phyloP scores from a whole-genome alignment of 2,113 vertebrate genomes.

The Sorex araneus region DNA sequence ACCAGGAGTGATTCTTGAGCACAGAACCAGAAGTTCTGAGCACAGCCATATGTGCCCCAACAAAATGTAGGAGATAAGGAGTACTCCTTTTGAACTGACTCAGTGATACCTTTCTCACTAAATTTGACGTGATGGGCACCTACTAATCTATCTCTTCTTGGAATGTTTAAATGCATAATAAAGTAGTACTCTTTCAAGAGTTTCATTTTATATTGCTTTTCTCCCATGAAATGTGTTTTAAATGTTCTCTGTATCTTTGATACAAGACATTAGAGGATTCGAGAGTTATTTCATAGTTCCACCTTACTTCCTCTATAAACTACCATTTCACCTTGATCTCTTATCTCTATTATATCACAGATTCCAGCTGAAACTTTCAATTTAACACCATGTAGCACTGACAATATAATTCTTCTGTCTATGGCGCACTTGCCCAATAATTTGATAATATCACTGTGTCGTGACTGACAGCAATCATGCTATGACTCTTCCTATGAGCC shows the following conservation, averaged over 20 bases:
- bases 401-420: no score
- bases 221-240: not conserved
- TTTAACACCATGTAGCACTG: not conserved
- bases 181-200: not conserved
- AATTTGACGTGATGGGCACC: not conserved
- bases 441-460: not conserved
- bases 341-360: not conserved
- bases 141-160: no score
- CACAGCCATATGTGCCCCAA: no score
- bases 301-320: slow-evolving; percentile 4
- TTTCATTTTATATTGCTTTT: not conserved
- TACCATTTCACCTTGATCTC: not conserved
- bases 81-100: not conserved
- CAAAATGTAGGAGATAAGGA: not conserved
- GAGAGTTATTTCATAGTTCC: not conserved
- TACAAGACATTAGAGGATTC: not conserved
- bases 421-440: not conserved
- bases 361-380: not conserved
- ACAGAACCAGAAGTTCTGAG: no score
- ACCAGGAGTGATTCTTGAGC: no score
- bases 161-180: not conserved
- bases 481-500: not conserved
- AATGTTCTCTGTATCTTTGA: not conserved
- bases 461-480: not conserved
- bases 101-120: not conserved